Base-by-base conservation (phyloP, 2,888 invertebrate genomes). In the Eudasyphora cyanicolor region DNA sequence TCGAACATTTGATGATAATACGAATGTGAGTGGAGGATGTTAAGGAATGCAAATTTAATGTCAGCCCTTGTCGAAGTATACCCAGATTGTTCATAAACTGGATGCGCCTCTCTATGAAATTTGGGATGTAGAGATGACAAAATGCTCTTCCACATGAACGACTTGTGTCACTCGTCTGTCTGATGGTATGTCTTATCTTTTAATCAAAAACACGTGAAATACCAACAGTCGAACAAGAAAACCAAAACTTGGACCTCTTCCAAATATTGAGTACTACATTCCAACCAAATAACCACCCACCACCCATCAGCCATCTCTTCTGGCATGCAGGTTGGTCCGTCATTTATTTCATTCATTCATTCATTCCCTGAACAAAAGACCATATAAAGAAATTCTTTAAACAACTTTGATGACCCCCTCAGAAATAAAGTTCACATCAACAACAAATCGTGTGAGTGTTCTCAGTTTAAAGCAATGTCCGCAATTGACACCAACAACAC, bases 391-490 rank as follows among this genome's bases (percentile, higher is more conserved):
- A 57, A 24, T 42, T 67, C 24, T 42, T 67, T 67, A 42, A 67
- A 42, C 7, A 1, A 19, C 64, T 38, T 64, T 64, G 38, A 62
- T 42, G 67, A 42, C 67, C 67, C 67, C n/a, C n/a, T n/a, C n/a
- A n/a, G n/a, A n/a, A 67, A 42, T 42, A 42, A 64, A 38, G 29
- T 60, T 60, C 17, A 29, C 12, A 10, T 51, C 21, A 17, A 49
- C 49, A 51, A 51, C 51, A 51, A 51, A 51, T 21, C 51, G 51
- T 7, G 6, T 35, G 10, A 35, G 35, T 35, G 21, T 51, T 19
- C 21, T 8, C 21, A 21, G 5, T 5, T 51, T n/a, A 21, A 21
- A 17, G 51, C 19, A 21, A 24, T 45, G 24, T 12, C n/a, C 10
- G 35, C 27, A 57, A 10, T 10, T 57, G 5, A 12, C 1, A 24